phyloP scores from a whole-genome alignment of 1,140 invertebrate species.

The Nomia melanderi region DNA sequence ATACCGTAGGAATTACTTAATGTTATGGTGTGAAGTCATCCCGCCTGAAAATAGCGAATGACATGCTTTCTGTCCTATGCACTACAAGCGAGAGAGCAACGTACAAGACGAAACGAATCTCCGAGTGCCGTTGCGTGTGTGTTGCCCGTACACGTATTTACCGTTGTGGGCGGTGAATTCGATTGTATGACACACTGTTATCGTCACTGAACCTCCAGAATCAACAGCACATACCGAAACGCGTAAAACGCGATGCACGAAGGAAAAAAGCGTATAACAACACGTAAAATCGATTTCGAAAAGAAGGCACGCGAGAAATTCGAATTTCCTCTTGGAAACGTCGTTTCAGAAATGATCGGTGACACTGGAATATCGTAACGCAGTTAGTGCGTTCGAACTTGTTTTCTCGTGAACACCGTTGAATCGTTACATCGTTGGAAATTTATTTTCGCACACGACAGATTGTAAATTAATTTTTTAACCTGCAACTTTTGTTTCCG shows the following conservation, averaged over 20 bases:
- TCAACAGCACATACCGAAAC: background rate
- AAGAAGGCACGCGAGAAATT: background rate
- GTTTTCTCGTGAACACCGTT: background rate
- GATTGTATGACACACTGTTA: conserved; percentile 26
- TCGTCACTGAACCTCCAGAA: background rate
- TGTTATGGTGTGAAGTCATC: conserved; percentile 52
- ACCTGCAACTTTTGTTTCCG: background rate
- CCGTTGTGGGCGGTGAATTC: conserved; percentile 35
- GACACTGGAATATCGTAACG: too few relatives aligned
- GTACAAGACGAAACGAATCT: background rate
- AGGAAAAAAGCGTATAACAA: background rate
- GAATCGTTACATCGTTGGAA: background rate
- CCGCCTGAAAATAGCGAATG: conserved; percentile 58
- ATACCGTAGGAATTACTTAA: conserved; percentile 47
- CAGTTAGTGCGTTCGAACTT: background rate
- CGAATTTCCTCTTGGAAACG: background rate
- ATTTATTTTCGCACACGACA: too few relatives aligned
- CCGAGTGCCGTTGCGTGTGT: background rate
- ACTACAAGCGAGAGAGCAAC: background rate
- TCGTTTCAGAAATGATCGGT: background rate
- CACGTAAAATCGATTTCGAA: background rate
- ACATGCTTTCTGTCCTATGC: conserved; percentile 25
- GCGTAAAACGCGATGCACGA: background rate
- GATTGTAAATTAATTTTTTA: too few relatives aligned
- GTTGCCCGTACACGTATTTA: background rate